These are phyloP conservation scores for Psammodynastes pulverulentus DNA, from an alignment of 2,113 vertebrate genomes.

Conservation along the genomic window DNA sequence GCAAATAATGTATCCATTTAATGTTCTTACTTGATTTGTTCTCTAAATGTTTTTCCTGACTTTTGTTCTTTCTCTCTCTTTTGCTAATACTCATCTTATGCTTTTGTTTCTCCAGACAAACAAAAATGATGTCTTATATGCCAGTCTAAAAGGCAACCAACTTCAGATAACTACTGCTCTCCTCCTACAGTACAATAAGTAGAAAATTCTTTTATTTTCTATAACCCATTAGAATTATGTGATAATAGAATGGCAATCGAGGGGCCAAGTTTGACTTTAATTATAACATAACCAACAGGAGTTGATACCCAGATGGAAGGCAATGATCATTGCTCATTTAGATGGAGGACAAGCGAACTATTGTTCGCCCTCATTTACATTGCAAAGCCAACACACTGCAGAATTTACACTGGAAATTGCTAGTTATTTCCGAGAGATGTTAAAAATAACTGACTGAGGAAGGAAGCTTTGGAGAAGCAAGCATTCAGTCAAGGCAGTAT, in stretches of 20 bases:
- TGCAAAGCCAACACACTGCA: neutral
- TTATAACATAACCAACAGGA: neutral
- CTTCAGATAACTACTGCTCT: neutral
- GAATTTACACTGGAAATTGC: neutral
- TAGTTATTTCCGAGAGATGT: neutral
- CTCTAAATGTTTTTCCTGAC: neutral
- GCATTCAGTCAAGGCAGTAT: slow-evolving; percentile 15
- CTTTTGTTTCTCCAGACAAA: neutral
- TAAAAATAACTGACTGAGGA: neutral
- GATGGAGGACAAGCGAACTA: neutral
- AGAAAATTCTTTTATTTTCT: neutral
- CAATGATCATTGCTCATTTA: neutral
- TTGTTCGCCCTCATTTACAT: neutral
- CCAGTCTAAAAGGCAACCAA: neutral
- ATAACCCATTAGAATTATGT: neutral
- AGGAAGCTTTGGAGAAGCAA: slow-evolving; percentile 28
- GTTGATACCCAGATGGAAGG: neutral
- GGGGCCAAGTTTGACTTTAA: neutral
- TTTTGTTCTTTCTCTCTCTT: neutral
- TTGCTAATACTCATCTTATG: neutral
- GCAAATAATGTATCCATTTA: neutral
- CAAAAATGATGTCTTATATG: neutral
- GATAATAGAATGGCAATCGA: neutral
- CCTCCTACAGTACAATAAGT: neutral
- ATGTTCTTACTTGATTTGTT: neutral